These are phyloP conservation scores for Halcyon chelicuti DNA, from an alignment of 2,797 vertebrate genomes.

Conservation along the genomic window DNA sequence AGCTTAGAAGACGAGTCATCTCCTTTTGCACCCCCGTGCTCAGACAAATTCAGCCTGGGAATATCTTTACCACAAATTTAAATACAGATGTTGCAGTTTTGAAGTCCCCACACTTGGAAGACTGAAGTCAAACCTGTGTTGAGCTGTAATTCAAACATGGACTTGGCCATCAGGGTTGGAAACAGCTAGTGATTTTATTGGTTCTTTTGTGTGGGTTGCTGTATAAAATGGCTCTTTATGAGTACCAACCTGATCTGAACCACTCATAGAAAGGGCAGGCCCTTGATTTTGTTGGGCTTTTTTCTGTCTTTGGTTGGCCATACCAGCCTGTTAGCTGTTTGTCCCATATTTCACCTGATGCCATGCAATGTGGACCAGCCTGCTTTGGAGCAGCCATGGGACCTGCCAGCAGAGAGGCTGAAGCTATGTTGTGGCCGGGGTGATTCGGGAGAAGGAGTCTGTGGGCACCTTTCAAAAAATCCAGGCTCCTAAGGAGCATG, in stretches of 20 bases:
- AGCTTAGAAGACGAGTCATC: not conserved
- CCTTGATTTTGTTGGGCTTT: not conserved
- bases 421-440: not conserved
- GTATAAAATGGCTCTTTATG: not conserved
- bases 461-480: constrained; percentile 3
- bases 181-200: not conserved
- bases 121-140: not conserved
- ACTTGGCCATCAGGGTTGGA: not conserved
- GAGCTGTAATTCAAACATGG: not conserved
- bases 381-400: not conserved
- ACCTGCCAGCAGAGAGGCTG: not conserved
- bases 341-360: not conserved
- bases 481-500: not conserved
- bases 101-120: not conserved
- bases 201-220: constrained; percentile 27
- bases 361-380: accelerated
- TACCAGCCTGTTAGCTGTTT: not conserved
- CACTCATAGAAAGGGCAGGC: not conserved
- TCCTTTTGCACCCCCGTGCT: not conserved
- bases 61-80: not conserved
- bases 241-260: not conserved
- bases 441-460: not conserved
- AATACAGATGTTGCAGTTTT: not conserved
- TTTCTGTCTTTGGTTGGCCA: not conserved
- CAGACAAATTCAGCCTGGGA: not conserved